Percentiles rank a stretch among this genome's conserved stretches.
Evolutionary conservation across 2,797 vertebrate species (phyloP).

Genomic region (Gallinago stenura): DNA sequence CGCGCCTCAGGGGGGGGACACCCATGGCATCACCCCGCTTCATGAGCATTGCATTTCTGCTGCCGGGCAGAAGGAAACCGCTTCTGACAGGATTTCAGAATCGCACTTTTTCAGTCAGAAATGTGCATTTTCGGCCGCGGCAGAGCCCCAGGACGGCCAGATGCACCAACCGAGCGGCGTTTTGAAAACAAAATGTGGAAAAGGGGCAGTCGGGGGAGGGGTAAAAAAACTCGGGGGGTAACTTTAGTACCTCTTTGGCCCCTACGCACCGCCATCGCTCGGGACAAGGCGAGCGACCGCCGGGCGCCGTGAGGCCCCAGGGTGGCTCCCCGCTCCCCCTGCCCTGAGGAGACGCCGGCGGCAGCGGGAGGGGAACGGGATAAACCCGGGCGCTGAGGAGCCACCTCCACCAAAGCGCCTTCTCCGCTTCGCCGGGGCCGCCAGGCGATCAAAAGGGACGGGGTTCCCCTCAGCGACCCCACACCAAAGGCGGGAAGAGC

Average conservation of each 20-base stretch:
- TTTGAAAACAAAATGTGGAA: not conserved
- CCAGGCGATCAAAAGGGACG: too few relatives aligned
- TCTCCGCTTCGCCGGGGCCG: not conserved
- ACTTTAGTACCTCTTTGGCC: not conserved
- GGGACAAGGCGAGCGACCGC: not conserved
- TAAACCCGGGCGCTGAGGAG: too few relatives aligned
- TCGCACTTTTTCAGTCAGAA: fast-evolving
- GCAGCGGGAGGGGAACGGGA: fast-evolving
- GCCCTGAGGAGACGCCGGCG: not conserved
- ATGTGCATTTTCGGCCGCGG: not conserved
- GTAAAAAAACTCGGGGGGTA: not conserved
- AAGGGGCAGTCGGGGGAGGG: not conserved
- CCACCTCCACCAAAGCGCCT: not conserved
- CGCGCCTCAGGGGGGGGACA: fast-evolving
- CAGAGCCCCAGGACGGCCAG: not conserved
- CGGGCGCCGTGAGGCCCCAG: too few relatives aligned
- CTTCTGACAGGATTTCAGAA: not conserved
- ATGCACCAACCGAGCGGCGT: not conserved
- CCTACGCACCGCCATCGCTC: too few relatives aligned
- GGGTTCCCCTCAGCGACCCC: too few relatives aligned
- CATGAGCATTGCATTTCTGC: fast-evolving
- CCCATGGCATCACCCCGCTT: fast-evolving
- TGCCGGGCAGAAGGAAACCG: not conserved
- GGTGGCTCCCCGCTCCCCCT: too few relatives aligned
- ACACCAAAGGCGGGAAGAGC: too few relatives aligned